These are phyloP conservation scores for Chaetophractus vellerosus DNA, from an alignment of 2,797 vertebrate species.

Conservation along the genomic window DNA sequence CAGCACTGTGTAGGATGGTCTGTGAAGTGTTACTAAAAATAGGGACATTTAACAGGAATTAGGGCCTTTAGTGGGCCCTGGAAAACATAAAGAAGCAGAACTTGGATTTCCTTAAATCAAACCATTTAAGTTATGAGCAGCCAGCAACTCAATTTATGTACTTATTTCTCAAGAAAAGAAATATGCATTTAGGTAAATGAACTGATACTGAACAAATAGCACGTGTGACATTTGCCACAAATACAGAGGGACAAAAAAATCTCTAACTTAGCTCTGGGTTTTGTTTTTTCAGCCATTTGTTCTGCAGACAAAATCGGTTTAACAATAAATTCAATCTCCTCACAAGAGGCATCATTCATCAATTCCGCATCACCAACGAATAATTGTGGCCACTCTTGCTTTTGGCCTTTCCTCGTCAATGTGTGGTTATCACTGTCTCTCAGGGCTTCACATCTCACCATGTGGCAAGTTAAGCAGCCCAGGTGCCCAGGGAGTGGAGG, in stretches of 20 bases:
- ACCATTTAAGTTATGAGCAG: neutral
- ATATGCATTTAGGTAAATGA: neutral
- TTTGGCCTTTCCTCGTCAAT: neutral
- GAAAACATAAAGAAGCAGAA: neutral
- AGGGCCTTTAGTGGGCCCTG: neutral
- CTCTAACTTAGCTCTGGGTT: neutral
- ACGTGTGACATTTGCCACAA: accelerated
- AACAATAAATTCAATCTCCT: neutral
- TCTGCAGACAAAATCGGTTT: neutral
- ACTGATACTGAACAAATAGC: neutral
- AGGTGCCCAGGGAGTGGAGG: neutral
- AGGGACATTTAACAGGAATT: neutral
- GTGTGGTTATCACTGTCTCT: neutral
- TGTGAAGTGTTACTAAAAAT: neutral
- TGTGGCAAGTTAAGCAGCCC: neutral
- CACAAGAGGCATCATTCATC: neutral
- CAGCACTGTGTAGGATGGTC: neutral
- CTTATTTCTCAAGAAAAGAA: constrained; percentile 31
- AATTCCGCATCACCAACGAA: neutral
- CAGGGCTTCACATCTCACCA: neutral
- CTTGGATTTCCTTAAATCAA: neutral
- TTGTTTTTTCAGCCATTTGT: neutral
- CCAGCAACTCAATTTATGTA: neutral
- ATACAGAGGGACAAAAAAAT: neutral
- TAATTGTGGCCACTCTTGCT: neutral